These are phyloP conservation scores for Spodoptera litura DNA, from an alignment of 1,140 invertebrate species.

Conservation along the genomic window DNA sequence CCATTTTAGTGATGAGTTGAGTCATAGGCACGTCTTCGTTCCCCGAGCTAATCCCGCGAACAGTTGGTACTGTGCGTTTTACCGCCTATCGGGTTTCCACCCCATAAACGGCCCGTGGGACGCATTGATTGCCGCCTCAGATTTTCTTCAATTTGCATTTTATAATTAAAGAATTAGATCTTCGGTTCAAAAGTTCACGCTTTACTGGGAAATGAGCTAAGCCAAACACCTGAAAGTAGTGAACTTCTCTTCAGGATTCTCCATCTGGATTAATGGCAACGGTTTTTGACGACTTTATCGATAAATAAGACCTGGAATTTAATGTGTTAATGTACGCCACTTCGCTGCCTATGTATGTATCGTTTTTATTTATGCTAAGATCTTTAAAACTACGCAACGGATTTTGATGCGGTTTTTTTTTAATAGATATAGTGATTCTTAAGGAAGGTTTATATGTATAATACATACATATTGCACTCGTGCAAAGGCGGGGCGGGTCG, in stretches of 20 bases:
- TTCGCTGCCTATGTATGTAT: no score
- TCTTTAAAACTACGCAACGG: no score
- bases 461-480: no score
- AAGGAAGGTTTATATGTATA: no score
- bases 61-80: conserved; percentile 56
- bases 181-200: conserved; percentile 39
- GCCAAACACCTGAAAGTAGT: neutral
- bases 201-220: conserved; percentile 40
- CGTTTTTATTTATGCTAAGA: no score
- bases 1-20: neutral
- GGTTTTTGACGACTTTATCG: no score
- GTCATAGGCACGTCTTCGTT: conserved; percentile 18
- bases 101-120: conserved; percentile 68
- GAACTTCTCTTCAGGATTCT: neutral
- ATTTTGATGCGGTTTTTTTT: no score
- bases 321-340: no score
- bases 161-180: conserved; percentile 81
- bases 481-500: no score
- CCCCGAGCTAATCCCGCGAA: conserved; percentile 54
- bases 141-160: conserved; percentile 75
- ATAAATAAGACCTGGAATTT: no score
- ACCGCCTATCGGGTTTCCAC: conserved; percentile 73
- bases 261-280: no score
- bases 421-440: no score
- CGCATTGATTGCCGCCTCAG: conserved; percentile 68